Percentiles rank a stretch among this genome's conserved stretches.
Evolutionary conservation across 2,113 vertebrate species (phyloP).

Genomic region (Burhinus oedicnemus): DNA sequence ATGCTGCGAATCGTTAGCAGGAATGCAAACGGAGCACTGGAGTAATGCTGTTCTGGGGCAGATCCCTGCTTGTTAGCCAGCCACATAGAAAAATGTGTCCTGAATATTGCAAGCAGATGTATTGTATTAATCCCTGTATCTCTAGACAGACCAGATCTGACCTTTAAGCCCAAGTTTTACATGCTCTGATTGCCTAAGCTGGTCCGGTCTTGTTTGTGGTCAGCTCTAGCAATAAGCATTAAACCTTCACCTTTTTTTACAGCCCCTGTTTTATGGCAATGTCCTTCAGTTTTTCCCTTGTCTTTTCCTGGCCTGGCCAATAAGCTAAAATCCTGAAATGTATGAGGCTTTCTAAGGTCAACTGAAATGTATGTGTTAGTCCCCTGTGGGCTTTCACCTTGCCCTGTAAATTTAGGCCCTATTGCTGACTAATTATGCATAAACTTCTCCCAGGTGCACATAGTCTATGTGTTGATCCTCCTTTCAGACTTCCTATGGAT

Average conservation of each 20-base stretch:
- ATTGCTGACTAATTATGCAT: neutral
- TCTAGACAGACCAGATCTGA: neutral
- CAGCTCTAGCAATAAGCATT: neutral
- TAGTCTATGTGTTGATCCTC: neutral
- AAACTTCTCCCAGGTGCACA: neutral
- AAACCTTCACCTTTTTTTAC: neutral
- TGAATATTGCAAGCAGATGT: neutral
- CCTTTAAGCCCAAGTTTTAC: neutral
- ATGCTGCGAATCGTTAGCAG: neutral
- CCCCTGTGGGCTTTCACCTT: neutral
- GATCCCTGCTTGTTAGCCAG: neutral
- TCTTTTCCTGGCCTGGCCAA: neutral
- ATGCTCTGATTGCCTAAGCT: neutral
- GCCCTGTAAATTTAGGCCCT: neutral
- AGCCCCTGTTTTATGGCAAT: neutral
- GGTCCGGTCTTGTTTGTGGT: neutral
- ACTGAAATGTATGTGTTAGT: neutral
- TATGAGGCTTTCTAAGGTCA: neutral
- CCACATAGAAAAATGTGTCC: neutral
- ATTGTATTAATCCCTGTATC: neutral
- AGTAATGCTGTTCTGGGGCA: neutral
- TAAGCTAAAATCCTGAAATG: neutral
- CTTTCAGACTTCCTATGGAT: neutral
- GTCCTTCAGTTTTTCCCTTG: neutral
- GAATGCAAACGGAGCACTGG: fast-evolving